A percentile compares a stretch with the other conserved stretches of the same genome.
phyloP scores from a whole-genome alignment of 1,140 invertebrate species.

The Leptinotarsa texana region DNA sequence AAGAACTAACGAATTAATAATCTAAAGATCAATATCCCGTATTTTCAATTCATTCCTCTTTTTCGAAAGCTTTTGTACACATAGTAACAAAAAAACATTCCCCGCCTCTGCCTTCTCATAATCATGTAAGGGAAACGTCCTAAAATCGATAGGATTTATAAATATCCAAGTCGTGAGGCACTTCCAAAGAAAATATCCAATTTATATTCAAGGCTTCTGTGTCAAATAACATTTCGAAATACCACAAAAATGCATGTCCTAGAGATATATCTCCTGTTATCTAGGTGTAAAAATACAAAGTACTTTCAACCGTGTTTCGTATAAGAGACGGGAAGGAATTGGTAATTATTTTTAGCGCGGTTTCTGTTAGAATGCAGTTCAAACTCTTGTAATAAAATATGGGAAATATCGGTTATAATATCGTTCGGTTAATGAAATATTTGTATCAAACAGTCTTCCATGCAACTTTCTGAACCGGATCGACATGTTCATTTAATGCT shows the following conservation, averaged over 20 bases:
- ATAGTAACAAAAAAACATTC: too few relatives aligned
- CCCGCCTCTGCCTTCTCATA: too few relatives aligned
- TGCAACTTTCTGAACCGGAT: not conserved
- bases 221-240: conserved; percentile 29
- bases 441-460: not conserved
- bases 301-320: conserved; percentile 24
- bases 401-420: too few relatives aligned
- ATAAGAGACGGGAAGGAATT: not conserved
- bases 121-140: conserved; percentile 37
- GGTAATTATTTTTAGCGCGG: not conserved
- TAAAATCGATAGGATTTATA: conserved; percentile 52
- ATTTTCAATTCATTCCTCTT: too few relatives aligned
- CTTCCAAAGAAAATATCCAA: conserved; percentile 21
- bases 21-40: too few relatives aligned
- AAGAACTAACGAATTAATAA: too few relatives aligned
- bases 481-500: not conserved
- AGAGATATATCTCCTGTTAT: conserved; percentile 26
- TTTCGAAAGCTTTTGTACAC: too few relatives aligned
- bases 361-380: conserved; percentile 3
- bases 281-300: conserved; percentile 30
- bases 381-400: too few relatives aligned
- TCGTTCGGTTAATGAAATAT: too few relatives aligned
- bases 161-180: conserved; percentile 36
- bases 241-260: conserved; percentile 32
- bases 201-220: conserved; percentile 37